Base-by-base conservation (phyloP, 1,140 invertebrate species). In the Ganaspis sp. region DNA sequence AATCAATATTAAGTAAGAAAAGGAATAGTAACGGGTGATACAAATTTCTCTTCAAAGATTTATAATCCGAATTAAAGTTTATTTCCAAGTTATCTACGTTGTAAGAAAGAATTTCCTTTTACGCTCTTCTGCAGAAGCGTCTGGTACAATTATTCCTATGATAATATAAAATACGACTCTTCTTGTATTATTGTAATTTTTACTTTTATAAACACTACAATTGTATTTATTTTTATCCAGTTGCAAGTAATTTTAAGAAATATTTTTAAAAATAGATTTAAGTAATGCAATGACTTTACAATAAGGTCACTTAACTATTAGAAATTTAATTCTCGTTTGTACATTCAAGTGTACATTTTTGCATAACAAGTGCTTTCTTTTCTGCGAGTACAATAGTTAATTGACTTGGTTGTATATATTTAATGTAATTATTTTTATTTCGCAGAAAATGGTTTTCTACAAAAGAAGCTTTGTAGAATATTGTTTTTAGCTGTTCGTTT, bases 61-160 rank as follows among this genome's bases (percentile, higher is more conserved):
- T 49, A 49, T 49, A 49, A 49, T 49, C 45, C n/a, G 45, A 49
- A 17, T 49, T 49, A 17, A 49, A 49, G 15, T n/a, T 49, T 49
- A n/a, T 49, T 49, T 15, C 17, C 15, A n/a, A 17, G 45, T 49
- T 49, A n/a, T 49, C n/a, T 49, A 49, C 15, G 45, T 45, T 45
- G 11, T 49, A 49, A 49, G 8, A 2, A 4, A 49, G n/a, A 49
- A 49, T 17, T 49, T 49, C 45, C 45, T 49, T 49, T 49, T 49
- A 49, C 45, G 45, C 45, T 49, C 12, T 49, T 49, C 45, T 49
- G 45, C 45, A 49, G 1, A n/a, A 49, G 45, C 45, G 45, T 49
- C 45, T 49, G 45, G 45, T 49, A 49, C 45, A 49, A 49, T 49
- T 49, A 49, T 49, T 49, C 45, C 45, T 49, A 49, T 49, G 17